Conservation (phyloP, 2,888 invertebrate species). For the Dichetophora obliterata region DNA sequence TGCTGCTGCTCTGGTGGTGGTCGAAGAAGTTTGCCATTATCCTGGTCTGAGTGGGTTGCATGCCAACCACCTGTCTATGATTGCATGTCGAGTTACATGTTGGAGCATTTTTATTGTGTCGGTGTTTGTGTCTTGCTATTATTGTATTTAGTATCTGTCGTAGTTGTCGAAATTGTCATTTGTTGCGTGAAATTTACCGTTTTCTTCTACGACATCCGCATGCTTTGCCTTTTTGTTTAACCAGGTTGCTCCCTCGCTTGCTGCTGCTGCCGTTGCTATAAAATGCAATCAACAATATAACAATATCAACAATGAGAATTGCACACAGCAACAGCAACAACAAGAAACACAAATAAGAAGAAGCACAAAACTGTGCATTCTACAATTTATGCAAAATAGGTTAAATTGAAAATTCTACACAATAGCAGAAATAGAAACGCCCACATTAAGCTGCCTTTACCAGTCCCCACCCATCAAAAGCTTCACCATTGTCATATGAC, state of each 20-base stretch:
- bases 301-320: conserved; percentile 6
- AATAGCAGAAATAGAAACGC: background rate
- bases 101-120: too few relatives aligned
- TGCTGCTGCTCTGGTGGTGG: background rate
- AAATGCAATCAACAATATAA: conserved; percentile 11
- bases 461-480: background rate
- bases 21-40: background rate
- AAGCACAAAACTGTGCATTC: conserved; percentile 30
- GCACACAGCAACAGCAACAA: conserved; percentile 38
- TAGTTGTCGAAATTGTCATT: conserved; percentile 54
- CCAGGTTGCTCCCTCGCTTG: too few relatives aligned
- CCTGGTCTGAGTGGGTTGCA: conserved; percentile 37
- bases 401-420: conserved; percentile 54
- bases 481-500: conserved; percentile 6
- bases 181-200: conserved; percentile 61
- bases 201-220: conserved; percentile 51
- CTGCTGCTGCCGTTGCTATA: background rate
- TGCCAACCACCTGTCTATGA: conserved; percentile 19
- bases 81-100: background rate
- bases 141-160: conserved; percentile 52
- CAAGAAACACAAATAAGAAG: conserved; percentile 50
- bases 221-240: background rate
- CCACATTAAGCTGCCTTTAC: background rate
- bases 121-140: conserved; percentile 26
- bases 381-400: conserved; percentile 64